These are phyloP conservation scores for Gobio occitaniae DNA, from an alignment of 2,797 vertebrate species.

Conservation along the genomic window DNA sequence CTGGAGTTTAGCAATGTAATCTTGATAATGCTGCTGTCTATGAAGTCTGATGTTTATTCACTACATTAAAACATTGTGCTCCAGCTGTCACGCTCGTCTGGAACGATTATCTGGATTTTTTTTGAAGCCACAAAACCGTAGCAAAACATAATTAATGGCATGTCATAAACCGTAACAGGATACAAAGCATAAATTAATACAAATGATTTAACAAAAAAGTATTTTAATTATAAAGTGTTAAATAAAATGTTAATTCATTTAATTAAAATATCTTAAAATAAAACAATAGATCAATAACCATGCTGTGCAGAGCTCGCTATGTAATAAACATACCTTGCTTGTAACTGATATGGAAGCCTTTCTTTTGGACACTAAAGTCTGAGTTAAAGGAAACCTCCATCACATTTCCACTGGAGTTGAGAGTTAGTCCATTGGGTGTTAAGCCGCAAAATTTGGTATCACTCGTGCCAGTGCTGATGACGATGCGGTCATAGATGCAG, in stretches of 20 bases:
- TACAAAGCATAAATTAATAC: background rate
- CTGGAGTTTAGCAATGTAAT: background rate
- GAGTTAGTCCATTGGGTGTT: slow-evolving; percentile 90
- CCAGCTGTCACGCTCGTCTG: background rate
- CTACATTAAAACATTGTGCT: background rate
- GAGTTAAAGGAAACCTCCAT: slow-evolving; percentile 91
- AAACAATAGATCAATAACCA: slow-evolving; percentile 24
- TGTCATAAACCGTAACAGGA: background rate
- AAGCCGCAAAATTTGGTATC: slow-evolving; percentile 88
- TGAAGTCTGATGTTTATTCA: background rate
- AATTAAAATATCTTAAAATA: background rate
- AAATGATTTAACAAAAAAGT: background rate
- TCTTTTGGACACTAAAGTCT: slow-evolving; percentile 97
- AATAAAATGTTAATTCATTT: background rate
- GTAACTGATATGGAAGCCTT: slow-evolving; percentile 92
- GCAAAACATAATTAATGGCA: slow-evolving; percentile 4
- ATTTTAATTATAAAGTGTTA: background rate
- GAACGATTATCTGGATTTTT: background rate
- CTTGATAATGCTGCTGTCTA: background rate
- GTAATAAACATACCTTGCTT: slow-evolving; percentile 86
- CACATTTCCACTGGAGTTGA: slow-evolving; percentile 91
- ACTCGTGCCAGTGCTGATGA: slow-evolving; percentile 83
- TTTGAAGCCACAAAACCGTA: background rate
- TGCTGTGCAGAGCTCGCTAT: slow-evolving; percentile 1
- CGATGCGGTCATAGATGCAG: slow-evolving; percentile 91